These are phyloP conservation scores for Patella vulgata DNA, from an alignment of 1,140 invertebrate species.

Conservation along the genomic window DNA sequence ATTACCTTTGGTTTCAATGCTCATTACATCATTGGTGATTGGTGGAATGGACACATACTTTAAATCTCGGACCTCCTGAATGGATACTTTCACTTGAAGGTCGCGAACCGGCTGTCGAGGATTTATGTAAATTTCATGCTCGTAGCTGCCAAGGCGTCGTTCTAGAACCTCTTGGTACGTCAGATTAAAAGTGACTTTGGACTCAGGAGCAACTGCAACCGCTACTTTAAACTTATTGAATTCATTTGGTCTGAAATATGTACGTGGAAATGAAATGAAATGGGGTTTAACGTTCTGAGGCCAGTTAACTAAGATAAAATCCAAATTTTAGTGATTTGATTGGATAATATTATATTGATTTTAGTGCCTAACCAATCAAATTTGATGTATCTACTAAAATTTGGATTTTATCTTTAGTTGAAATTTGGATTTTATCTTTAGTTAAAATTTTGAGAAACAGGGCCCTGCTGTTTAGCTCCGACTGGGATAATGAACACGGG, in stretches of 20 bases:
- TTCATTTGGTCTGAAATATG: slow-evolving; percentile 40
- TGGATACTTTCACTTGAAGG: slow-evolving; percentile 39
- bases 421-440: no score
- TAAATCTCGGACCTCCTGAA: slow-evolving; percentile 44
- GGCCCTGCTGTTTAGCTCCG: no score
- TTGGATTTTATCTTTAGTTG: no score
- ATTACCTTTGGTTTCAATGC: no score
- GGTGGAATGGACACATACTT: slow-evolving; percentile 38
- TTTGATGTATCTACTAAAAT: no score
- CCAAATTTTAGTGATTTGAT: no score
- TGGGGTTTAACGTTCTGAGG: no score
- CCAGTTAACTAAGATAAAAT: no score
- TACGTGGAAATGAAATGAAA: not conserved
- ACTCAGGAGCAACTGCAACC: slow-evolving; percentile 47
- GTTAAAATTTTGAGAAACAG: no score
- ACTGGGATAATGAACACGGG: no score
- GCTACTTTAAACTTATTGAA: slow-evolving; percentile 53
- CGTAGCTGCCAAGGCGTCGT: slow-evolving; percentile 39
- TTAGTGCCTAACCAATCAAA: no score
- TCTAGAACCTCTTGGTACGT: slow-evolving; percentile 54
- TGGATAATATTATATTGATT: no score
- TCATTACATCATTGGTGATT: slow-evolving; percentile 27
- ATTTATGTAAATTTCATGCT: slow-evolving; percentile 48
- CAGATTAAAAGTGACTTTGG: slow-evolving; percentile 48
- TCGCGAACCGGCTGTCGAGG: slow-evolving; percentile 48